Base-by-base conservation (phyloP, 2,113 vertebrate species). In the Kryptolebias marmoratus region DNA sequence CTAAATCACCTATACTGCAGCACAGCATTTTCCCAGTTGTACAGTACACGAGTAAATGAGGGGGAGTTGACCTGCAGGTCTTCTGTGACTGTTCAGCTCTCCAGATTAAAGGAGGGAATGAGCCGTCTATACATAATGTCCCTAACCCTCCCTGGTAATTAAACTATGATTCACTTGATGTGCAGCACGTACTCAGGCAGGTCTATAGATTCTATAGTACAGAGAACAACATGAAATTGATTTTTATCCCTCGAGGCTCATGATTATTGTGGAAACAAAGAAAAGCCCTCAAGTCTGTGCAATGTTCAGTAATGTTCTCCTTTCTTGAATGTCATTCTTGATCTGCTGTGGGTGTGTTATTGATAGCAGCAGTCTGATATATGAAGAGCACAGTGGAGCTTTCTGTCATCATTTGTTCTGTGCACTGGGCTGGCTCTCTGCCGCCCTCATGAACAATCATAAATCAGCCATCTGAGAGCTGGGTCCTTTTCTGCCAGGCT, bases 401-500 rank as follows among this genome's bases (percentile, higher is more conserved):
- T 79, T 75, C 80, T 85, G 66, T 90, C 89, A 82, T 73, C 65
- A 9, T 85, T 86, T 30, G n/a, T 76, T 89, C 66, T 86, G 28
- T 44, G 44, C 50, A 22, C 45, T 6, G 10, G 4, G 31, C 50
- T 60, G 68, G 57, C 39, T 74, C 22, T 28, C 53, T 59, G 69
- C 62, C 28, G 45, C 53, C 58, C 45, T 73, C 80, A 71, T 75
- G 42, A 60, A 77, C 22, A 1, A 30, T 79, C 73, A 89, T 90
- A 90, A 90, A 91, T 93, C 85, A 89, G 49, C 75, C 79, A 48
- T 76, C 81, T 80, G 72, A 72, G 73, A 88, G 83, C 80, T 12
- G 68, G 71, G 75, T 59, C 78, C 84, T 71, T 81, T 66, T 75
- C 75, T 65, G 76, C 80, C 73, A 49, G 71, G 58, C 67, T 80